Evolutionary conservation across 2,113 vertebrate genomes (phyloP).

Genomic region (Burhinus oedicnemus): DNA sequence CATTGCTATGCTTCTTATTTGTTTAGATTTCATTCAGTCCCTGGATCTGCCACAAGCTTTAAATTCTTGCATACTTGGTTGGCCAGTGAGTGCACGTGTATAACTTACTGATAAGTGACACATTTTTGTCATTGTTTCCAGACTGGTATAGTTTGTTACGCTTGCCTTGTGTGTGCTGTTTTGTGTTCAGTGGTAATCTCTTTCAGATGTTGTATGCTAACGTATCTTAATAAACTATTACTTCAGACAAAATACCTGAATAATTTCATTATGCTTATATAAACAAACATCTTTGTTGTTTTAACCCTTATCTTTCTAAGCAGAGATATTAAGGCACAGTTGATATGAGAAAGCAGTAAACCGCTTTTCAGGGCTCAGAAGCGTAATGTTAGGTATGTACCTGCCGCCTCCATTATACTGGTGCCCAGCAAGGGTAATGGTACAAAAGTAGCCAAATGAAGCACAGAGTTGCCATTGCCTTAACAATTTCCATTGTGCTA

Average conservation of each 20-base stretch:
- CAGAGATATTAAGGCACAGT: not conserved
- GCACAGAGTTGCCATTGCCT: not conserved
- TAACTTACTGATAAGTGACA: conserved; percentile 40
- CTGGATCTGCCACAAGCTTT: not conserved
- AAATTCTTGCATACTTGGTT: not conserved
- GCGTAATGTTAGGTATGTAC: accelerated
- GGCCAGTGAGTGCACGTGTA: not conserved
- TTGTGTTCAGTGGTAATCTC: not conserved
- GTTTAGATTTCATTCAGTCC: not conserved
- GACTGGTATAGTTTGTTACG: not conserved
- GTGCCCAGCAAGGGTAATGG: accelerated
- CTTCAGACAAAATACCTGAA: not conserved
- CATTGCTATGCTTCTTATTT: conserved; percentile 16
- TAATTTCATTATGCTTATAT: not conserved
- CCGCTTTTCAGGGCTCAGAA: not conserved
- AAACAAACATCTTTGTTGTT: not conserved
- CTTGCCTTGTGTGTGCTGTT: not conserved
- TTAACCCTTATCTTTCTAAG: not conserved
- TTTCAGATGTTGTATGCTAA: not conserved
- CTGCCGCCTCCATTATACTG: accelerated
- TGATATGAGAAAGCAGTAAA: not conserved
- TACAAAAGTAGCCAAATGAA: not conserved
- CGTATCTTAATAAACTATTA: not conserved
- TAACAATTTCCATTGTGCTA: not conserved
- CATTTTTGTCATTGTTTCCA: conserved; percentile 47